phyloP scores from a whole-genome alignment of 1,140 invertebrate genomes.

The Procambarus clarkii region DNA sequence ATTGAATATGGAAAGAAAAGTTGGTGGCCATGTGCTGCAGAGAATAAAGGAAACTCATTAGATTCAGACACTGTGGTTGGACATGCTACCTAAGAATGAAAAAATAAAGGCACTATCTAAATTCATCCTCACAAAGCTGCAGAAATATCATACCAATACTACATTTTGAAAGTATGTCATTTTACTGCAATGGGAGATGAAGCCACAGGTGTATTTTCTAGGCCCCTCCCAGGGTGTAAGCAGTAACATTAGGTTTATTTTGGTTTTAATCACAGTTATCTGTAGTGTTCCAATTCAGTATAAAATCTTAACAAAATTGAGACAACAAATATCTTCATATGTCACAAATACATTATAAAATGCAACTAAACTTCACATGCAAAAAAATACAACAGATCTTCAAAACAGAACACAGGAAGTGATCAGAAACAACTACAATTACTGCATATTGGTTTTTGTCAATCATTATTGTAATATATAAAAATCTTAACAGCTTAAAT shows the following conservation, averaged over 20 bases:
- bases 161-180: conserved; percentile 37
- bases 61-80: conserved; percentile 45
- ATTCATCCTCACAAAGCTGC: conserved; percentile 64
- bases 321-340: conserved; percentile 64
- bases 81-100: conserved; percentile 58
- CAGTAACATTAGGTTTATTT: conserved; percentile 45
- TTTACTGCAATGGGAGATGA: conserved; percentile 45
- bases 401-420: conserved; percentile 65
- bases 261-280: conserved; percentile 67
- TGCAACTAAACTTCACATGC: conserved; percentile 69
- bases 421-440: conserved; percentile 67
- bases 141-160: conserved; percentile 58
- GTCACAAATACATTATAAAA: conserved; percentile 67
- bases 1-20: neutral
- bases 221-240: conserved; percentile 34
- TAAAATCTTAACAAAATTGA: conserved; percentile 67
- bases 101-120: conserved; percentile 70
- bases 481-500: conserved; percentile 68
- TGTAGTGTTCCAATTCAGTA: conserved; percentile 67
- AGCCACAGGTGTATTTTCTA: conserved; percentile 35
- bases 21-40: neutral
- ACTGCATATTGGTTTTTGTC: conserved; percentile 64
- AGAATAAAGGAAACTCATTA: conserved; percentile 24
- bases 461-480: conserved; percentile 54
- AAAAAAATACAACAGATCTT: conserved; percentile 68